Base-by-base conservation (phyloP, 2,888 invertebrate genomes). In the Brachyopa scutellaris region DNA sequence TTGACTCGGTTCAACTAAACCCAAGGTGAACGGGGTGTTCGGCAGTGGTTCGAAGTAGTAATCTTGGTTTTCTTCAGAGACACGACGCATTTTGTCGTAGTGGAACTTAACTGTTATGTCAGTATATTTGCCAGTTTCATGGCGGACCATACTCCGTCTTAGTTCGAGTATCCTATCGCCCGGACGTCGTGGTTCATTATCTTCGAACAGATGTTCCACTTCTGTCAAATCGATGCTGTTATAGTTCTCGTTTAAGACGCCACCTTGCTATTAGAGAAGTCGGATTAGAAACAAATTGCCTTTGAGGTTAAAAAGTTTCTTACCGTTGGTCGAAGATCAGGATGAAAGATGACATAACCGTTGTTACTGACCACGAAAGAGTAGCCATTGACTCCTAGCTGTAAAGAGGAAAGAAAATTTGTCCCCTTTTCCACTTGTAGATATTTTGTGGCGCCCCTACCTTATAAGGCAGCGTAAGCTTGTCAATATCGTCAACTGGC, bases 351-450 rank as follows among this genome's bases (percentile, higher is more conserved):
- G 40, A 99, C 93, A 90, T 98, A 98, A 1, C 99, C 99, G 90
- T 99, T 99, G 90, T 98, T 98, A 86, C 97, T 99, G 15, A 99
- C 95, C 86, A 98, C 96, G 91, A 99, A 99, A 0, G 97, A 96
- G 91, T 99, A 99, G 0, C 97, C 98, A 89, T 97, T 98, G 0
- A 97, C 97, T 21, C 99, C 99, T 64, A 99, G 94, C 96, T 97
- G 19, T 21, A 69, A 64, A 59, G 7, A 9, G n/a, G 9, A 64
- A 38, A 15, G 5, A 9, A 19, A 49, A 45, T n/a, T 7, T 7
- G 6, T n/a, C n/a, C n/a, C n/a, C n/a, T n/a, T n/a, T n/a, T n/a
- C n/a, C n/a, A n/a, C 6, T 26, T 11, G 1, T 0, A 45, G 45
- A n/a, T n/a, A n/a, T n/a, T 8, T 13, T 36, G 5, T 9, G 2